Evolutionary conservation across 1,140 invertebrate genomes (phyloP).

Genomic region (Ruditapes philippinarum): DNA sequence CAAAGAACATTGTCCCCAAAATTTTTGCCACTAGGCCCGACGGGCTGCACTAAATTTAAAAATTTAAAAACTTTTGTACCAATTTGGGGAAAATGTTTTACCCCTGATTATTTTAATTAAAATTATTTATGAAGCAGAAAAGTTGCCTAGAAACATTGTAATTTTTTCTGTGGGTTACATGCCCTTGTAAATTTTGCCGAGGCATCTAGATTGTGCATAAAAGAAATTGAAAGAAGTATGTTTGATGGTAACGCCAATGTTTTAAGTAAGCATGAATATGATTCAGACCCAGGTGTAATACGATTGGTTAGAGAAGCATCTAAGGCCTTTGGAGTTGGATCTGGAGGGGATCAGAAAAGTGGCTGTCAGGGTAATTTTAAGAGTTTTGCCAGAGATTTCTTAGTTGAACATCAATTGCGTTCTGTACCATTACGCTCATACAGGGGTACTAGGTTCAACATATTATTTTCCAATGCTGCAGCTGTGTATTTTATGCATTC

Average conservation of each 20-base stretch:
- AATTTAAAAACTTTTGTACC: conserved; percentile 21
- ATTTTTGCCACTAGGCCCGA: conserved; percentile 43
- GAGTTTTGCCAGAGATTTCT: background rate
- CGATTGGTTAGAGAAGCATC: conserved; percentile 40
- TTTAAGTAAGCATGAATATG: background rate
- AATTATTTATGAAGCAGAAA: conserved; percentile 8
- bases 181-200: conserved; percentile 33
- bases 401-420: background rate
- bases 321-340: conserved; percentile 26
- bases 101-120: conserved; percentile 18
- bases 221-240: background rate
- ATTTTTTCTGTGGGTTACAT: conserved; percentile 26
- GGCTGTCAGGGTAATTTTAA: conserved; percentile 19
- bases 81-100: conserved; percentile 37
- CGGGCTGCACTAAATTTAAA: conserved; percentile 32
- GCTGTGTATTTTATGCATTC: conserved; percentile 29
- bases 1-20: background rate
- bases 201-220: background rate
- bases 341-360: conserved; percentile 50
- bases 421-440: conserved; percentile 24
- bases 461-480: conserved; percentile 49
- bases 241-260: background rate
- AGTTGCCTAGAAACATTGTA: too few species aligned
- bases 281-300: conserved; percentile 17
- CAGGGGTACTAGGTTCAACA: conserved; percentile 39